A percentile compares a stretch with the other conserved stretches of the same genome.
Conservation (phyloP, 2,113 vertebrate genomes). For the Thalassarche chlororhynchos region DNA sequence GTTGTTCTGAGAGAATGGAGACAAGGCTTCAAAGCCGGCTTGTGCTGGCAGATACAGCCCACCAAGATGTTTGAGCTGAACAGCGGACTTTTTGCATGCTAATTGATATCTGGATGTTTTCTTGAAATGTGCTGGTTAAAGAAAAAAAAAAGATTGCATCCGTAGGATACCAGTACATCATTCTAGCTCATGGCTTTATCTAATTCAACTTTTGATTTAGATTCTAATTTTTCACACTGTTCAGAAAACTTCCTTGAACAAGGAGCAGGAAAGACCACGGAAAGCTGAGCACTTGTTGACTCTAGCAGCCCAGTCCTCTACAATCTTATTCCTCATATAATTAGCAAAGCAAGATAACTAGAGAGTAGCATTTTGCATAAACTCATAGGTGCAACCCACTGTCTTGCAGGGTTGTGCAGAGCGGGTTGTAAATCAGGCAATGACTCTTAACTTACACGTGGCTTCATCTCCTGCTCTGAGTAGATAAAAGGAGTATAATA, state of each 20-base stretch:
- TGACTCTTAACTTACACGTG: not conserved
- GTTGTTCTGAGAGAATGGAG: not conserved
- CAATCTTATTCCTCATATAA: not conserved
- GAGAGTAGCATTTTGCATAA: not conserved
- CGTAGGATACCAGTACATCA: not conserved
- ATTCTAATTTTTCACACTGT: not conserved
- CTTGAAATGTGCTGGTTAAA: not conserved
- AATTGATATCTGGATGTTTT: not conserved
- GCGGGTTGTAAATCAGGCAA: not conserved
- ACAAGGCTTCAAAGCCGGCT: not conserved
- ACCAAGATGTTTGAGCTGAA: not conserved
- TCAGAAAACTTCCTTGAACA: not conserved
- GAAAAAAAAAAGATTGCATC: not conserved
- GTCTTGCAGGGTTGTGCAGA: not conserved
- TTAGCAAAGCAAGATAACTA: not conserved
- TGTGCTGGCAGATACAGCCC: not conserved
- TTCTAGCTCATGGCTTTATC: not conserved
- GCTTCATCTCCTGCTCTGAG: not conserved
- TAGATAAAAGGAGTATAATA: not conserved
- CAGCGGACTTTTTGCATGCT: not conserved
- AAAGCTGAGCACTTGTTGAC: not conserved
- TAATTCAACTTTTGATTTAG: not conserved
- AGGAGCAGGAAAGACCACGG: not conserved
- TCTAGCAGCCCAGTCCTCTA: not conserved
- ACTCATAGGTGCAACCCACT: not conserved